phyloP scores from a whole-genome alignment of 2,797 vertebrate genomes.

The Enteromius unitaeniatus region DNA sequence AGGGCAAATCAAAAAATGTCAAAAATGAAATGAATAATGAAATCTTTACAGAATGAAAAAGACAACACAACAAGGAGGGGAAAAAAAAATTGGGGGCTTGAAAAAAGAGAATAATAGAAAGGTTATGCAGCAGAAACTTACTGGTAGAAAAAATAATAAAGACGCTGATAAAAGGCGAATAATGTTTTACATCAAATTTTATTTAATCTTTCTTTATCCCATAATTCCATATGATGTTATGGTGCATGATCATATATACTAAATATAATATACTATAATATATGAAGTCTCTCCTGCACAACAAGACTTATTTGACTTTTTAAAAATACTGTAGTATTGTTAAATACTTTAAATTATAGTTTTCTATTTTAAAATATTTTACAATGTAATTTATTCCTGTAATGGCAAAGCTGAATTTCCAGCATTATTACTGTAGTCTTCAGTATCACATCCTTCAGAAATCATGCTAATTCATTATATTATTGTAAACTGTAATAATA shows the following conservation, averaged over 20 bases:
- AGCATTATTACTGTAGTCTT: neutral
- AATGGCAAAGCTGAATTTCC: neutral
- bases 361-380: neutral
- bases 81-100: neutral
- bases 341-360: neutral
- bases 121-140: neutral
- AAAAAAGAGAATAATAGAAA: neutral
- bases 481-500: neutral
- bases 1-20: neutral
- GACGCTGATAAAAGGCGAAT: neutral
- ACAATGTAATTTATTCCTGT: neutral
- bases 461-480: neutral
- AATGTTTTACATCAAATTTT: neutral
- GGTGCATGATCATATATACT: neutral
- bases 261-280: neutral
- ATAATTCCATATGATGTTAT: neutral
- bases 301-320: neutral
- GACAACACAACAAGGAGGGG: neutral
- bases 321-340: neutral
- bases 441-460: neutral
- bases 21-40: neutral
- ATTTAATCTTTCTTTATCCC: neutral
- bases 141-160: neutral
- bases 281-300: neutral
- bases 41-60: slow-evolving; percentile 2